A percentile compares a stretch with the other conserved stretches of the same genome.
Conservation (phyloP, 2,888 invertebrate genomes). For the Nesidiocoris tenuis region DNA sequence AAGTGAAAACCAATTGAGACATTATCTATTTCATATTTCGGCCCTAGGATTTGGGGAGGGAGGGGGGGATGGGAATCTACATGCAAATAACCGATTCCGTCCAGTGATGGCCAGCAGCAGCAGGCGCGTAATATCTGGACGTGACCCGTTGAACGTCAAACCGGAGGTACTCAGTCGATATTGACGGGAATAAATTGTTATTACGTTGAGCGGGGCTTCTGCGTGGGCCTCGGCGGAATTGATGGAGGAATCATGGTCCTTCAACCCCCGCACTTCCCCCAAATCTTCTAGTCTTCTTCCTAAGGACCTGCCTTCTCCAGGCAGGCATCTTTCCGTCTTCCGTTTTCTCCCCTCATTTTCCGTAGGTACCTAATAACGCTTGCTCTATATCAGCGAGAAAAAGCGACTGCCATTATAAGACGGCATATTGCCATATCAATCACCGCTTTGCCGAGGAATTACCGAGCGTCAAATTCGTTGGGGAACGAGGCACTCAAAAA, state of each 20-base stretch:
- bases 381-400: constrained; percentile 10
- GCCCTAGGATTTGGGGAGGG: too few species aligned
- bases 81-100: too few species aligned
- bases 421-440: constrained; percentile 36
- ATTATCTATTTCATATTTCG: too few species aligned
- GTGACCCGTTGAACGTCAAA: constrained; percentile 17
- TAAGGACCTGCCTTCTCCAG: too few species aligned
- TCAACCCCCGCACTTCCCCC: background rate
- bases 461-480: background rate
- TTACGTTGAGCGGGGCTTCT: background rate
- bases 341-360: too few species aligned
- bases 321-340: background rate
- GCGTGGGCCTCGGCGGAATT: background rate
- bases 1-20: too few species aligned
- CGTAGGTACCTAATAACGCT: background rate
- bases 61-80: too few species aligned
- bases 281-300: background rate
- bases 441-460: background rate
- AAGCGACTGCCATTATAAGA: constrained; percentile 18
- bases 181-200: constrained; percentile 25
- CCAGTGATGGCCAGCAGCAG: too few species aligned
- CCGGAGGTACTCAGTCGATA: constrained; percentile 26
- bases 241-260: constrained; percentile 28
- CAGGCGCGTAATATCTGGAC: too few species aligned
- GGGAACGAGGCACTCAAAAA: background rate